Evolutionary conservation across 2,888 invertebrate genomes (phyloP), one percentile per base, ranked within the genome.

Genomic region (Melanchra persicariae): DNA sequence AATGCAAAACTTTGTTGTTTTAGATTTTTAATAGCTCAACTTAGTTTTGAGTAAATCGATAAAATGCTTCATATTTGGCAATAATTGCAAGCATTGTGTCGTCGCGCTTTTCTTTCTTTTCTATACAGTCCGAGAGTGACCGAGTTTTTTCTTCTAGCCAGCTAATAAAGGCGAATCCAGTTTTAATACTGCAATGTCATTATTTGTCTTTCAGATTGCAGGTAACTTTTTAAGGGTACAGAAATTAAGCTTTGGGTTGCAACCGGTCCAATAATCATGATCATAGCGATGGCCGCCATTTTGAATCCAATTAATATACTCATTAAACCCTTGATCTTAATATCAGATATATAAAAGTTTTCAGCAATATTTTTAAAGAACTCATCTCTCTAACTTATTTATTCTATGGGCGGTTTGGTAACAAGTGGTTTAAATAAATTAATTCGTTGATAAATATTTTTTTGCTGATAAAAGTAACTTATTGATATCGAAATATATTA

Each of bases 291-390:
- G 63, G 63, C 65, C 54, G 54, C 87, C 88, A 84, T 88, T 88
- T 84, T 87, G 90, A 92, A 93, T 90, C 91, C 94, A 94, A 94
- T 94, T 94, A 94, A 93, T 93, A 91, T 92, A 87, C 93, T 93
- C 90, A 94, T 94, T 94, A 93, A 91, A 91, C 86, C 89, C 72
- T 84, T 91, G 93, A 93, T 93, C 86, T 88, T 89, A 91, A 92
- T 89, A 88, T 81, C 85, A 91, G 92, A 93, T 93, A 85, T 93
- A 85, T n/a, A 43, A 77, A 84, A 58, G 30, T 69, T 72, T 82
- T 57, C 74, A 67, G 59, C 66, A 43, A 67, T 80, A 76, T 66
- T 71, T 85, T 77, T 73, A 70, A n/a, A 68, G 71, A 77, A 75
- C 55, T 67, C 66, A 74, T 80, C 65, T 83, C 74, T 49, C 60